Evolutionary conservation across 2,797 vertebrate genomes (phyloP).

Genomic region (Botia kubotai): DNA sequence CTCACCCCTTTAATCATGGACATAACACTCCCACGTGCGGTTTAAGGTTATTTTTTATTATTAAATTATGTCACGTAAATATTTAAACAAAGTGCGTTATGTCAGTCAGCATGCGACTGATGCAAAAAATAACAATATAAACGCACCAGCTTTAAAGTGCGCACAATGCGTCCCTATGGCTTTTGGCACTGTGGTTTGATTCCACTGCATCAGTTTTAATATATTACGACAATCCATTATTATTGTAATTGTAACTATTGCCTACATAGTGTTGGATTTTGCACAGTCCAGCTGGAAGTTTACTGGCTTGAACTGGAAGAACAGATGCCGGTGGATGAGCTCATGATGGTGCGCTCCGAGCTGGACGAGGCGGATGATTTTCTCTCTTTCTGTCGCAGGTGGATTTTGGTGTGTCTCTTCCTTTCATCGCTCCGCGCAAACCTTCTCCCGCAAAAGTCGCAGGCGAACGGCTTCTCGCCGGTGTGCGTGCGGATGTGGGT

Average conservation of each 20-base stretch:
- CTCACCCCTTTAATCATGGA: conserved; percentile 35
- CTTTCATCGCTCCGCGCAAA: conserved; percentile 92
- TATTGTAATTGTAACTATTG: conserved; percentile 43
- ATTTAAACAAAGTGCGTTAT: conserved; percentile 75
- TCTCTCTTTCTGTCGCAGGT: conserved; percentile 91
- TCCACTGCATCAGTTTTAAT: conserved; percentile 25
- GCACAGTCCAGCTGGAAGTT: conserved; percentile 16
- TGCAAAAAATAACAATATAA: not conserved
- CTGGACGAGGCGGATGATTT: conserved; percentile 77
- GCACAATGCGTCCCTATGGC: conserved; percentile 41
- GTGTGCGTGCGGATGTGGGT: conserved; percentile 96
- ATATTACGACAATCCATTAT: conserved; percentile 41
- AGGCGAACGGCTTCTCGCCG: conserved; percentile 93
- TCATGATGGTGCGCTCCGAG: conserved; percentile 72
- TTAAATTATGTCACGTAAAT: conserved; percentile 62
- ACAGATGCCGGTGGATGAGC: conserved; percentile 70
- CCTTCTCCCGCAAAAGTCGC: conserved; percentile 92
- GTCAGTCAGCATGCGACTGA: conserved; percentile 59
- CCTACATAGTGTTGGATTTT: conserved; percentile 49
- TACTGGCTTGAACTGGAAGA: conserved; percentile 67
- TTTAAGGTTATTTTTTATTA: conserved; percentile 48
- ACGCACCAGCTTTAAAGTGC: conserved; percentile 23
- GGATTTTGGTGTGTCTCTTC: conserved; percentile 94
- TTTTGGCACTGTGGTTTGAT: conserved; percentile 47
- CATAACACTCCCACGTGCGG: conserved; percentile 54